Conservation (phyloP, 1,140 invertebrate species). For the Ceratina calcarata region DNA sequence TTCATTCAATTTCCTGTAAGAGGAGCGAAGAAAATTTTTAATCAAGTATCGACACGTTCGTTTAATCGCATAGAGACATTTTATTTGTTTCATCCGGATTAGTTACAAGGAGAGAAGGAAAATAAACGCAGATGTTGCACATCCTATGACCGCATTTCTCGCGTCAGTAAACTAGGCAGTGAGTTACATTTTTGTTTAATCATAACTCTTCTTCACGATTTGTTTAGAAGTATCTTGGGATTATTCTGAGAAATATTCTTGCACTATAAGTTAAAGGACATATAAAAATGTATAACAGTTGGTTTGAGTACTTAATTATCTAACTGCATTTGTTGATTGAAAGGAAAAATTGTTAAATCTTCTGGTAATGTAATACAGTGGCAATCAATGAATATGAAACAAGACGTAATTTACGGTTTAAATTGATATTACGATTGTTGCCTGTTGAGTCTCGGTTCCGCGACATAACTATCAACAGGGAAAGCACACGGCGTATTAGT, state of each 20-base stretch:
- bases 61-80: not conserved
- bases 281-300: no score
- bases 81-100: not conserved
- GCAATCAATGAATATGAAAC: not conserved
- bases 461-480: constrained; percentile 25
- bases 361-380: not conserved
- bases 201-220: not conserved
- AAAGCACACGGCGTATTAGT: constrained; percentile 39
- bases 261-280: no score
- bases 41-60: no score
- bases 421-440: not conserved
- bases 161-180: not conserved
- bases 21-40: no score
- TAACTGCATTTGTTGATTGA: not conserved
- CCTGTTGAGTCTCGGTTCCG: not conserved
- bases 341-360: not conserved
- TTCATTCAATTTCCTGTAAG: no score
- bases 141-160: constrained; percentile 23
- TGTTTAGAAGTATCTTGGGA: no score
- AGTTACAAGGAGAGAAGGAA: not conserved
- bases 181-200: not conserved
- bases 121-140: not conserved
- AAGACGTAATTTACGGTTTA: not conserved
- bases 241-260: no score
- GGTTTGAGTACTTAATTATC: no score